Evolutionary conservation across 2,113 vertebrate species (phyloP).

Genomic region (Cygnus buccinator): DNA sequence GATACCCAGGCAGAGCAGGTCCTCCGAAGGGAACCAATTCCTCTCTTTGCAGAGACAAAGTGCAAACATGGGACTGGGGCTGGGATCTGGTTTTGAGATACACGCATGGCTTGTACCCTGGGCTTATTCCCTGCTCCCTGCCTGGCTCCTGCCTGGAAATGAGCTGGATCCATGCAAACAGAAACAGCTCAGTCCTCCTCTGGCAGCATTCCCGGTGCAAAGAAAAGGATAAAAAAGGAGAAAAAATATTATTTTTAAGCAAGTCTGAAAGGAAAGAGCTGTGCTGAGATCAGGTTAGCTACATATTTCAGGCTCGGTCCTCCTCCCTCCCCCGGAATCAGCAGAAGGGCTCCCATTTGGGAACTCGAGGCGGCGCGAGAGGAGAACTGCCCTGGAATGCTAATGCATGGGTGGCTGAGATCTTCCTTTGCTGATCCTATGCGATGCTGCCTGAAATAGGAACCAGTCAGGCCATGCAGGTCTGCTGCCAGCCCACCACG

Average conservation of each 20-base stretch:
- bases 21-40: fast-evolving
- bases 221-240: background rate
- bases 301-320: background rate
- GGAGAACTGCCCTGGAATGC: background rate
- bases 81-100: background rate
- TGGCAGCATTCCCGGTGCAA: background rate
- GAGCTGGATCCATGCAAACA: background rate
- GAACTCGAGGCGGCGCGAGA: too few species aligned
- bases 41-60: background rate
- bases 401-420: background rate
- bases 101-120: background rate
- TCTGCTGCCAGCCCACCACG: background rate
- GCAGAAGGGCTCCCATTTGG: background rate
- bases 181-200: conserved; percentile 1
- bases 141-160: conserved; percentile 9
- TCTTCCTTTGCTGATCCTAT: background rate
- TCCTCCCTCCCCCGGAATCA: background rate
- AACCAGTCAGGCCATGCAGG: background rate
- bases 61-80: background rate
- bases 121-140: background rate
- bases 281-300: background rate
- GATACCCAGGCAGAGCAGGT: background rate
- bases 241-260: conserved; percentile 5
- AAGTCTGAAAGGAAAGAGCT: background rate
- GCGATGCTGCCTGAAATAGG: background rate